Percentiles rank a stretch among this genome's conserved stretches.
Evolutionary conservation across 2,888 invertebrate genomes (phyloP).

Genomic region (Gastrophysa polygoni): DNA sequence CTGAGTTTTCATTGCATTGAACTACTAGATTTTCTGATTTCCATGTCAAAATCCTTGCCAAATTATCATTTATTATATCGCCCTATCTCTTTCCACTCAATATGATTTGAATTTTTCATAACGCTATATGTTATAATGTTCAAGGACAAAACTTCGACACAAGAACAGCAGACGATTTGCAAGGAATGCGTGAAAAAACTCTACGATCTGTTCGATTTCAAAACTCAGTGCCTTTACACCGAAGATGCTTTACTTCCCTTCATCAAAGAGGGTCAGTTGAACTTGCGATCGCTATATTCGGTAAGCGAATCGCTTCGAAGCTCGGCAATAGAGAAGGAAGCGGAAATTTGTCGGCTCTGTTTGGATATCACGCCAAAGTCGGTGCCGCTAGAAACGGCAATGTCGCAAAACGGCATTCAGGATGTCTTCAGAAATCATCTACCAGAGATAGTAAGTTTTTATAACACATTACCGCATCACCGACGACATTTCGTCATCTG

Average conservation of each 20-base stretch:
- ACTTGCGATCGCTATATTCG: not conserved
- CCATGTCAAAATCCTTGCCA: too few species aligned
- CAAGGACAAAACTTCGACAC: too few species aligned
- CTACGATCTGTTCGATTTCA: not conserved
- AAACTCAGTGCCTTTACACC: not conserved
- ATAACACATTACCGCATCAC: too few species aligned
- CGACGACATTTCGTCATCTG: too few species aligned
- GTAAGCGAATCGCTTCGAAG: not conserved
- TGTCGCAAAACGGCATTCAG: not conserved
- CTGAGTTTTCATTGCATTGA: too few species aligned
- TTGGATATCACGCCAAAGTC: not conserved
- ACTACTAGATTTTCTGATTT: too few species aligned
- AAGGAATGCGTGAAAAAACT: constrained; percentile 1
- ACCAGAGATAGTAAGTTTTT: not conserved
- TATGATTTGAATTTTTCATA: too few species aligned
- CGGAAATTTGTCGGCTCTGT: not conserved
- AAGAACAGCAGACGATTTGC: not conserved
- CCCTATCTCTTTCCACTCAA: too few species aligned
- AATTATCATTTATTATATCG: too few species aligned
- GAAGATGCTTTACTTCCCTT: not conserved
- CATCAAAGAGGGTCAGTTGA: not conserved
- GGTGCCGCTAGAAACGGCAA: not conserved
- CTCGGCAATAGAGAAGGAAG: not conserved
- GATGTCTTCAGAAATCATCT: not conserved
- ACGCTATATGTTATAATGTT: too few species aligned